Evolutionary conservation across 2,797 vertebrate species (phyloP).

Genomic region (Huso huso): DNA sequence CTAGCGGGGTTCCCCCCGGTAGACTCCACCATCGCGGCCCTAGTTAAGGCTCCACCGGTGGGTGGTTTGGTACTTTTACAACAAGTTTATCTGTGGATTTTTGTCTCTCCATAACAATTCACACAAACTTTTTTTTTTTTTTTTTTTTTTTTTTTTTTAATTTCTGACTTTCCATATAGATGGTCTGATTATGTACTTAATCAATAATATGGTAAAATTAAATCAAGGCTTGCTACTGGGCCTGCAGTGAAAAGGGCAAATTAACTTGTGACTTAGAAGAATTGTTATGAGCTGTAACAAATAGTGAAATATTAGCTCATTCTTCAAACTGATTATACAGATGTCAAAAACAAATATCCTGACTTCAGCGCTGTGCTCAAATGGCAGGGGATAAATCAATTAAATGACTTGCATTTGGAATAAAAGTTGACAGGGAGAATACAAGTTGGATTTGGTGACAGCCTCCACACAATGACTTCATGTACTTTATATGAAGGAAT

Average conservation of each 20-base stretch:
- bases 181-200: background rate
- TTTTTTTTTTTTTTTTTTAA: no score
- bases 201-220: background rate
- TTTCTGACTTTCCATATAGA: background rate
- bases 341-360: conserved; percentile 31
- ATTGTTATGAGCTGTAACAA: conserved; percentile 21
- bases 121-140: no score
- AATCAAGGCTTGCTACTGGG: conserved; percentile 6
- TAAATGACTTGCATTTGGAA: conserved; percentile 14
- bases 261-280: conserved; percentile 26
- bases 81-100: no score
- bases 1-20: no score
- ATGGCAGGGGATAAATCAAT: conserved; percentile 25
- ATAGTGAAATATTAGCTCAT: conserved; percentile 25
- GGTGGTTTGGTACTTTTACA: no score
- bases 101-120: no score
- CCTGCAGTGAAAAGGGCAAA: conserved; percentile 23
- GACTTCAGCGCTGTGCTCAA: conserved; percentile 11
- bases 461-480: no score
- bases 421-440: background rate
- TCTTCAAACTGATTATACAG: conserved; percentile 30
- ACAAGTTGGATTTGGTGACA: no score
- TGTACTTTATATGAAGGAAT: no score
- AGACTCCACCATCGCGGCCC: no score
- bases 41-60: no score